phyloP scores from a whole-genome alignment of 2,113 vertebrate genomes.

The Crotophaga sulcirostris region DNA sequence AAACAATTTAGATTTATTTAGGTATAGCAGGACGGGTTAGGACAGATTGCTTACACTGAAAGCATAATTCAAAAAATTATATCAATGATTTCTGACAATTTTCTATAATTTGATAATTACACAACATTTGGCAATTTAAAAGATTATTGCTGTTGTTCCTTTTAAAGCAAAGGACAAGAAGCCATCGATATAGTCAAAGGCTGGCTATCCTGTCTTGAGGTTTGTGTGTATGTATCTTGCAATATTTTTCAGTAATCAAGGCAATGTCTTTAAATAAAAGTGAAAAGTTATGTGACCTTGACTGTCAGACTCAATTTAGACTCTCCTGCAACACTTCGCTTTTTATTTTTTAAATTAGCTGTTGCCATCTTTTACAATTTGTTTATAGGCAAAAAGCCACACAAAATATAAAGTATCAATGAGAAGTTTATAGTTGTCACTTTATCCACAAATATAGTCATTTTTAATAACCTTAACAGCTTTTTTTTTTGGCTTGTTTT shows the following conservation, averaged over 20 bases:
- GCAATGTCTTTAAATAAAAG: constrained; percentile 66
- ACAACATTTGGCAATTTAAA: background rate
- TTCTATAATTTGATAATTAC: constrained; percentile 42
- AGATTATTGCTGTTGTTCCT: background rate
- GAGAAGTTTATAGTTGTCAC: constrained; percentile 14
- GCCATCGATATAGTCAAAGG: background rate
- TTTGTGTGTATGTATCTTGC: background rate
- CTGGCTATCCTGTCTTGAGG: background rate
- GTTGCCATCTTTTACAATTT: constrained; percentile 75
- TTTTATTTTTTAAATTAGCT: constrained; percentile 79
- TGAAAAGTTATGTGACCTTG: constrained; percentile 75
- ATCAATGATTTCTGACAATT: constrained; percentile 1
- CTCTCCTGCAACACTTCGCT: constrained; percentile 43
- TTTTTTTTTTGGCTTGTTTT: background rate
- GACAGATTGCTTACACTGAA: background rate
- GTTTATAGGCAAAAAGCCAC: constrained; percentile 49
- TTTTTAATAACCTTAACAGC: constrained; percentile 24
- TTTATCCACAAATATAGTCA: background rate
- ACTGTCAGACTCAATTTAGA: constrained; percentile 75
- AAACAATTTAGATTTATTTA: background rate
- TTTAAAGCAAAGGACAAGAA: background rate
- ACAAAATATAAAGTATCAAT: background rate
- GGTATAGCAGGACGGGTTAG: background rate
- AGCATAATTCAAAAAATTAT: background rate
- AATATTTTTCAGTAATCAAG: constrained; percentile 51